Evolutionary conservation across 2,797 vertebrate species (phyloP).

Genomic region (Sebastes aleutianus): DNA sequence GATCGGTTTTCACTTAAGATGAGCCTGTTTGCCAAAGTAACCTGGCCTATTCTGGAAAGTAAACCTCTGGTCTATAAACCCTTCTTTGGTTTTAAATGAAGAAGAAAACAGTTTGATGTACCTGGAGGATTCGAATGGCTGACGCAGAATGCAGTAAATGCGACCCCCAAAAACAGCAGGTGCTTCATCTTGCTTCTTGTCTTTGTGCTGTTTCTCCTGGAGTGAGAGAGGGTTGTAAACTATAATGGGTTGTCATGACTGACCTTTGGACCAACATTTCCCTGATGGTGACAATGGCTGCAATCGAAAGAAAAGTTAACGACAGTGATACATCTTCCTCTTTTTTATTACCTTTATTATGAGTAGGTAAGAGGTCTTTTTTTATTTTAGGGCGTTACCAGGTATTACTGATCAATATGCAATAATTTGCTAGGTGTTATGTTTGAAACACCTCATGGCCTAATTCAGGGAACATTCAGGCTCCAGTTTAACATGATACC

Average conservation of each 20-base stretch:
- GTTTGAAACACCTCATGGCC: not conserved
- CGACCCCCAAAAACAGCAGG: constrained; percentile 60
- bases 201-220: constrained; percentile 17
- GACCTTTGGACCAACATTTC: constrained; percentile 74
- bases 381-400: not conserved
- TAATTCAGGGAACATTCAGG: not conserved
- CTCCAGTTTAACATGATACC: not conserved
- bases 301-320: constrained; percentile 38
- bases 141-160: constrained; percentile 50
- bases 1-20: not conserved
- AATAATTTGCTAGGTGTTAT: not conserved
- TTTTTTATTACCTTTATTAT: constrained; percentile 3
- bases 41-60: not conserved
- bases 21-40: not conserved
- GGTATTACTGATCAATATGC: not conserved
- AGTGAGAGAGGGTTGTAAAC: constrained; percentile 65
- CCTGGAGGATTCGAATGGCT: constrained; percentile 50
- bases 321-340: not conserved
- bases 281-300: not conserved
- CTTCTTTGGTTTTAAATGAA: not conserved
- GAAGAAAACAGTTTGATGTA: constrained; percentile 38
- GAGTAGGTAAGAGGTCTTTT: not conserved
- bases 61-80: not conserved
- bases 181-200: constrained; percentile 74
- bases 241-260: constrained; percentile 34